phyloP scores from a whole-genome alignment of 2,113 vertebrate species.

The Ciconia stormi region DNA sequence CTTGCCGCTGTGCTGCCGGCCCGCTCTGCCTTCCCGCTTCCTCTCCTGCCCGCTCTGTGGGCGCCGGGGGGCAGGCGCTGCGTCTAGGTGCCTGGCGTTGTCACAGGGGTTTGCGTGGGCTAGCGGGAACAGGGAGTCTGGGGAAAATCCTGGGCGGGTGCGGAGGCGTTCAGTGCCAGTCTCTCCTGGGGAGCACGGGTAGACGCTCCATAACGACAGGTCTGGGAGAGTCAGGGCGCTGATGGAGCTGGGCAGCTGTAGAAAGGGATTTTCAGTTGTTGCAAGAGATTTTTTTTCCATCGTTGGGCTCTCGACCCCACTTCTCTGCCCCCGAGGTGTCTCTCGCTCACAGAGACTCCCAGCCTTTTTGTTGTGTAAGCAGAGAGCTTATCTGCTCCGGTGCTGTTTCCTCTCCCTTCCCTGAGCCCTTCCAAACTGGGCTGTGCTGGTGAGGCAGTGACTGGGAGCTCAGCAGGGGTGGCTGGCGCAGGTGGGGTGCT shows the following conservation, averaged over 20 bases:
- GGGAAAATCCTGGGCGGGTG: not conserved
- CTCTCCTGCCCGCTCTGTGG: not conserved
- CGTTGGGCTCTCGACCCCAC: rapidly evolving
- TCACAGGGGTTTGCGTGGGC: not conserved
- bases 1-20: not conserved
- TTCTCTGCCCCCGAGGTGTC: not conserved
- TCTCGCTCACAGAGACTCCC: too few species aligned
- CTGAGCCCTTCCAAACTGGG: not conserved
- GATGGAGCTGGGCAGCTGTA: not conserved
- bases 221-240: not conserved
- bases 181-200: too few species aligned
- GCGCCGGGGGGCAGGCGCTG: not conserved
- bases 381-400: not conserved
- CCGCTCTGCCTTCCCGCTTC: not conserved
- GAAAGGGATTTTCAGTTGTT: not conserved
- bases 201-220: rapidly evolving
- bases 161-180: rapidly evolving
- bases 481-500: not conserved
- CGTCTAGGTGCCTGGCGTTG: not conserved
- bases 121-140: not conserved
- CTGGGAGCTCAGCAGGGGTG: not conserved
- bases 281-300: too few species aligned
- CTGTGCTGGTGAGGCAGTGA: not conserved
- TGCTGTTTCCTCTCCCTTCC: not conserved
- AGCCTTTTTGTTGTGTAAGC: not conserved